Conservation (phyloP, 1,140 invertebrate genomes). For the Drosophila nannoptera region DNA sequence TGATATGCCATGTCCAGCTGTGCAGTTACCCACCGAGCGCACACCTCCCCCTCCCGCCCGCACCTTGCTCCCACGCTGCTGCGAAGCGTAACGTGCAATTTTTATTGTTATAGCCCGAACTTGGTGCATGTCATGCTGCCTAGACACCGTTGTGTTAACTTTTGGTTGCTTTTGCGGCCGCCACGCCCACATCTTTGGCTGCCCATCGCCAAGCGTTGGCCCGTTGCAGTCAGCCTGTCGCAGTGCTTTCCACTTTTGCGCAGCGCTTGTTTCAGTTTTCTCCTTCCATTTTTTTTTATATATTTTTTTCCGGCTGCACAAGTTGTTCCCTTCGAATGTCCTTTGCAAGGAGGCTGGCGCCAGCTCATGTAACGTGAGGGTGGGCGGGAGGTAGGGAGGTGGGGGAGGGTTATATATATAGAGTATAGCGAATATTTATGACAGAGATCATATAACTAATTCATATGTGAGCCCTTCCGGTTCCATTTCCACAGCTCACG, state of each 20-base stretch:
- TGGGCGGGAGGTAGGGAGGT: too few species aligned
- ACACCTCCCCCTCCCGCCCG: background rate
- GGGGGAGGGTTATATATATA: too few species aligned
- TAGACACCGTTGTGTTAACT: constrained; percentile 61
- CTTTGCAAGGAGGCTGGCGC: background rate
- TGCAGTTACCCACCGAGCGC: constrained; percentile 23
- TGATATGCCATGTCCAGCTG: constrained; percentile 69
- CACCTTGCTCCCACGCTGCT: background rate
- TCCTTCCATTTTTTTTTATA: background rate
- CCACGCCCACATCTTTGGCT: constrained; percentile 12
- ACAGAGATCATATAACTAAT: too few species aligned
- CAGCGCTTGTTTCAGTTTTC: background rate
- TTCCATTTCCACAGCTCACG: too few species aligned
- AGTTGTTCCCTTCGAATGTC: background rate
- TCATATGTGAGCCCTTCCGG: too few species aligned
- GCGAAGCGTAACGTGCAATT: constrained; percentile 65
- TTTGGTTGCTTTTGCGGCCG: constrained; percentile 36
- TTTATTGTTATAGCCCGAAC: constrained; percentile 65
- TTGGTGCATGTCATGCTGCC: constrained; percentile 56
- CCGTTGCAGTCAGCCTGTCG: background rate
- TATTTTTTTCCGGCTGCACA: constrained; percentile 17
- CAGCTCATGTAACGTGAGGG: too few species aligned
- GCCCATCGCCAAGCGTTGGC: background rate
- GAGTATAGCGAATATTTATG: too few species aligned
- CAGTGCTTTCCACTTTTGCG: constrained; percentile 24